These are phyloP conservation scores for Acanthisitta chloris DNA, from an alignment of 2,113 vertebrate species.

Conservation along the genomic window DNA sequence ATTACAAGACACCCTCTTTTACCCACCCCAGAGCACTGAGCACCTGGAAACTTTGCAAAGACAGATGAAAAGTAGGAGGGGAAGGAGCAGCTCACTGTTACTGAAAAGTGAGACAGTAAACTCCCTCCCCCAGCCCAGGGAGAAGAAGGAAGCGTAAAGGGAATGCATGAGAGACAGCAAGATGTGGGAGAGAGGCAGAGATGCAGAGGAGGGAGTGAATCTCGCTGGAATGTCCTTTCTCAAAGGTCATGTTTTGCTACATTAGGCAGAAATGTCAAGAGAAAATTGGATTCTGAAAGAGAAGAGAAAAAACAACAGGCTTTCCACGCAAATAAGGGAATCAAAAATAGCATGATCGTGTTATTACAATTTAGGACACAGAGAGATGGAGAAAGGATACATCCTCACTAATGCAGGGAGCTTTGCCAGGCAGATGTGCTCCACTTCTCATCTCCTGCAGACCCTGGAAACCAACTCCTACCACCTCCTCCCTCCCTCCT, in stretches of 20 bases:
- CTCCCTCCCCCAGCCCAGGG: background rate
- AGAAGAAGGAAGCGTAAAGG: background rate
- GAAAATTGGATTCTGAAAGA: conserved; percentile 87
- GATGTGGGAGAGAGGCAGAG: conserved; percentile 58
- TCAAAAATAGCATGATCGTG: conserved; percentile 74
- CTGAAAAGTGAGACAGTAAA: conserved; percentile 31
- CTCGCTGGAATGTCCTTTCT: conserved; percentile 76
- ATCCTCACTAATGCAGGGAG: conserved; percentile 13
- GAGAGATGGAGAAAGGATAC: conserved; percentile 8
- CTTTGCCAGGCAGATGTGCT: conserved; percentile 42
- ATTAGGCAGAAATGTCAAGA: conserved; percentile 88
- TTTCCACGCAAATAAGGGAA: conserved; percentile 84
- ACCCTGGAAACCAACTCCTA: background rate
- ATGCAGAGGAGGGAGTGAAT: conserved; percentile 65
- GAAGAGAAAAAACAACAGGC: conserved; percentile 79
- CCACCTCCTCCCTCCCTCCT: background rate
- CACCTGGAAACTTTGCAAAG: conserved; percentile 40
- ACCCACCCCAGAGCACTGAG: background rate
- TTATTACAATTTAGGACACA: conserved; percentile 61
- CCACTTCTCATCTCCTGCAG: background rate
- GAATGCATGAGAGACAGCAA: conserved; percentile 51
- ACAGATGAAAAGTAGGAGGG: conserved; percentile 61
- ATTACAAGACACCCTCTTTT: background rate
- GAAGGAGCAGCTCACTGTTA: conserved; percentile 1
- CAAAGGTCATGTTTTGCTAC: conserved; percentile 90